These are phyloP conservation scores for Urocyon cinereoargenteus DNA, from an alignment of 2,797 vertebrate species.

Conservation along the genomic window DNA sequence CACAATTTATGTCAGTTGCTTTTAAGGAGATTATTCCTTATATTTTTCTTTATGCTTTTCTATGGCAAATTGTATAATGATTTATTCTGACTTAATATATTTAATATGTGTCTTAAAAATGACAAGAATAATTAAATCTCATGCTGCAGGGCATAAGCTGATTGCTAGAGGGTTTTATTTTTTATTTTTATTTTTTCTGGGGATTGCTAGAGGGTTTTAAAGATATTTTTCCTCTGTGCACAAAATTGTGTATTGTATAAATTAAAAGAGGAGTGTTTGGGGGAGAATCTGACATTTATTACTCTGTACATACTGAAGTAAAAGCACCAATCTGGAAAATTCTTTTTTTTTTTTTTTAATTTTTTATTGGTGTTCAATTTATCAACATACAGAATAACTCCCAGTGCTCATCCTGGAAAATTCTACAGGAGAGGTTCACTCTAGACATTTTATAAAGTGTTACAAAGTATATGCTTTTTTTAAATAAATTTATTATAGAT, in stretches of 20 bases:
- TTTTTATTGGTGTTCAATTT: too few species aligned
- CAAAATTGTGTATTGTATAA: background rate
- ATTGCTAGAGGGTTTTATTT: constrained; percentile 14
- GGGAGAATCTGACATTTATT: background rate
- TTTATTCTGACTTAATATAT: constrained; percentile 25
- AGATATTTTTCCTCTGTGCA: background rate
- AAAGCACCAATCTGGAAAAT: background rate
- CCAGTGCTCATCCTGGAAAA: too few species aligned
- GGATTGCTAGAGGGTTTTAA: constrained; percentile 25
- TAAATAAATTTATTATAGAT: background rate
- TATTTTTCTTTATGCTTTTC: constrained; percentile 31
- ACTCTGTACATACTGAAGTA: background rate
- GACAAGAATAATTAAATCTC: constrained; percentile 54
- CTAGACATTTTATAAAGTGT: background rate
- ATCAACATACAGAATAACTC: too few species aligned
- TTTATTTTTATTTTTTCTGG: background rate
- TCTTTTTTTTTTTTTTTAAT: too few species aligned
- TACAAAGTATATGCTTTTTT: background rate
- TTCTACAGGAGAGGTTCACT: background rate
- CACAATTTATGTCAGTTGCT: background rate
- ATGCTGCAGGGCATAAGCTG: background rate
- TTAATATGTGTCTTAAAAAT: background rate
- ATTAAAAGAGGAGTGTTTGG: background rate
- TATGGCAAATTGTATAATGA: background rate
- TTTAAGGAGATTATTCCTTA: constrained; percentile 13